phyloP scores from a whole-genome alignment of 2,888 invertebrate species.

The Cephus pulcher region DNA sequence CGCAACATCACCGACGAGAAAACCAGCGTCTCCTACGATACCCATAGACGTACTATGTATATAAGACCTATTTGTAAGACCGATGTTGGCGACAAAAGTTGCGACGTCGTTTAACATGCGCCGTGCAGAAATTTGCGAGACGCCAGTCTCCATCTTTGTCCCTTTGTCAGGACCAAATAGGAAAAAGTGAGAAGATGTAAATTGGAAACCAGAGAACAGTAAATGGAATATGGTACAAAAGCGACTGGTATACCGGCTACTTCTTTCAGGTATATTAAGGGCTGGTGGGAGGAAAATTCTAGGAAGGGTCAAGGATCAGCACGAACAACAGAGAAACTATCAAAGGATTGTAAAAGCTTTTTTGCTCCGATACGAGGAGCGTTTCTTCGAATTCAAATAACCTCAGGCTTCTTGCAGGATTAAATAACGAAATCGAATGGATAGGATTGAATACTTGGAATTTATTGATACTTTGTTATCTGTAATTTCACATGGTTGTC shows the following conservation, averaged over 20 bases:
- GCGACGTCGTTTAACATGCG: slow-evolving; percentile 21
- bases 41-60: slow-evolving; percentile 29
- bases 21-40: slow-evolving; percentile 10
- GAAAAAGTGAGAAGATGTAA: not conserved
- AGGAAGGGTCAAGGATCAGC: not conserved
- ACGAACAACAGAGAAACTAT: not conserved
- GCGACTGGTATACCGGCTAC: not conserved
- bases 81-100: slow-evolving; percentile 33
- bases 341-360: not conserved
- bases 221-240: not conserved
- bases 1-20: not conserved
- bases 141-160: not conserved
- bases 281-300: not conserved
- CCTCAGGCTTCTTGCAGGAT: not conserved
- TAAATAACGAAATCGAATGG: not conserved
- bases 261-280: not conserved
- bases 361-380: not conserved
- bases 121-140: slow-evolving; percentile 22
- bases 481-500: not conserved
- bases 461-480: not conserved
- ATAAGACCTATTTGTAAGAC: slow-evolving; percentile 47
- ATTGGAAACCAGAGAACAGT: too few relatives aligned
- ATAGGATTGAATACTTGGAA: not conserved
- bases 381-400: not conserved
- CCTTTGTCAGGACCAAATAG: not conserved